phyloP scores from a whole-genome alignment of 2,888 invertebrate genomes.

The Thyatira batis region DNA sequence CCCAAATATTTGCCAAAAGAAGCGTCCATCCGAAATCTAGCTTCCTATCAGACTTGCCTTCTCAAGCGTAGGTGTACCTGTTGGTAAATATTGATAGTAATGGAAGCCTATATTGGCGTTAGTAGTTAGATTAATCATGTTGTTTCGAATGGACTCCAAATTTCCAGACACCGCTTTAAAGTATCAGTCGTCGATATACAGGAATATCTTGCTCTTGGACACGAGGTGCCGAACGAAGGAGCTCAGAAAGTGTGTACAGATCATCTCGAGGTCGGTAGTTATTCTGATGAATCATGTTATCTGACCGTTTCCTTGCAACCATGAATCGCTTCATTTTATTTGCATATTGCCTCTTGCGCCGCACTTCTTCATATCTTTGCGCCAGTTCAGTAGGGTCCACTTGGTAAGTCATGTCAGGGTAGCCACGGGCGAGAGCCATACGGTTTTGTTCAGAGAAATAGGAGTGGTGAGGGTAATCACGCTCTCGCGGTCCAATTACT shows the following conservation, averaged over 20 bases:
- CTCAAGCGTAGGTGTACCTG: neutral
- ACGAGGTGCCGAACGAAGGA: slow-evolving; percentile 77
- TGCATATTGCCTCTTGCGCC: slow-evolving; percentile 75
- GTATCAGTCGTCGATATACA: slow-evolving; percentile 83
- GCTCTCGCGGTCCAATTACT: slow-evolving; percentile 69
- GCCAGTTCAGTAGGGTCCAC: slow-evolving; percentile 70
- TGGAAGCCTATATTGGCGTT: slow-evolving; percentile 8
- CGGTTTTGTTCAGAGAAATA: slow-evolving; percentile 78
- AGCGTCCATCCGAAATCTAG: slow-evolving; percentile 42
- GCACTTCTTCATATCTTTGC: slow-evolving; percentile 72
- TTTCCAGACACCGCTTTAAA: slow-evolving; percentile 62
- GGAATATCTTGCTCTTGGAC: slow-evolving; percentile 82
- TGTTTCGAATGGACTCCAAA: slow-evolving; percentile 43
- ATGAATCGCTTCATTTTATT: slow-evolving; percentile 83
- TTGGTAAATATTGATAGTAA: neutral
- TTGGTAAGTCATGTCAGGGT: slow-evolving; percentile 70
- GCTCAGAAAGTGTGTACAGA: slow-evolving; percentile 82
- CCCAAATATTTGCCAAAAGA: slow-evolving; percentile 44
- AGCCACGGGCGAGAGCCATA: slow-evolving; percentile 64
- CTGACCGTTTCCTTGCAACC: slow-evolving; percentile 83
- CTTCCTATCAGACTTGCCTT: slow-evolving; percentile 14
- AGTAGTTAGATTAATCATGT: slow-evolving; percentile 25
- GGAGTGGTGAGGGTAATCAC: slow-evolving; percentile 69
- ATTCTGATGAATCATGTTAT: slow-evolving; percentile 67
- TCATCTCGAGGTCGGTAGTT: slow-evolving; percentile 79